Evolutionary conservation across 2,888 invertebrate species (phyloP).

Genomic region (Plusia festucae): DNA sequence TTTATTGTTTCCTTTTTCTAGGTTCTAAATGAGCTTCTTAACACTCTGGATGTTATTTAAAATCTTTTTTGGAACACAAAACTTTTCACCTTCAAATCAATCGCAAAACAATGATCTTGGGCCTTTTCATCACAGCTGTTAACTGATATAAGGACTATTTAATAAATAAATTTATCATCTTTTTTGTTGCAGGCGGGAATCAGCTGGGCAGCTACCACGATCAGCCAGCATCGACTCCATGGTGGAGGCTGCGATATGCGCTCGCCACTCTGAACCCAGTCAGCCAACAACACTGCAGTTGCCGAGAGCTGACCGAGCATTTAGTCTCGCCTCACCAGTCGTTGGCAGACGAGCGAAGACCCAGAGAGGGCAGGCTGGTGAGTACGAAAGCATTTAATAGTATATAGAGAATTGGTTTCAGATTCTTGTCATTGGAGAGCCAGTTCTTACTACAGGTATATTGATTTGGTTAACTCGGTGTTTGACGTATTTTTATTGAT

Average conservation of each 20-base stretch:
- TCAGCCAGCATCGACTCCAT: constrained; percentile 95
- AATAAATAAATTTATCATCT: background rate
- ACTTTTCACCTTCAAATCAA: too few relatives aligned
- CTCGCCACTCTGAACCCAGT: constrained; percentile 82
- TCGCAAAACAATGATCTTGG: too few relatives aligned
- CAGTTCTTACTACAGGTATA: too few relatives aligned
- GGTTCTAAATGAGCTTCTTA: too few relatives aligned
- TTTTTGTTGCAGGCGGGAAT: constrained; percentile 84
- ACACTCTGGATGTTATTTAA: too few relatives aligned
- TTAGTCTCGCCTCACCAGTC: constrained; percentile 92
- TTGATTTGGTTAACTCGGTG: too few relatives aligned
- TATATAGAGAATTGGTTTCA: background rate
- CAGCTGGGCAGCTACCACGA: constrained; percentile 90
- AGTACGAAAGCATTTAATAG: constrained; percentile 57
- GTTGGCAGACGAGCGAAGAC: constrained; percentile 93
- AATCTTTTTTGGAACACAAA: too few relatives aligned
- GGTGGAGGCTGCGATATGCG: constrained; percentile 92
- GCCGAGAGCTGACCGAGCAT: constrained; percentile 86
- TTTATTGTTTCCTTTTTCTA: too few relatives aligned
- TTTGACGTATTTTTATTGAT: too few relatives aligned
- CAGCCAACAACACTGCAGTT: constrained; percentile 71
- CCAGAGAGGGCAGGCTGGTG: constrained; percentile 93
- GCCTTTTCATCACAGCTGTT: too few relatives aligned
- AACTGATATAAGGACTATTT: background rate
- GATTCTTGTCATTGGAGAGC: too few relatives aligned